Evolutionary conservation across 2,888 invertebrate genomes (phyloP), one percentile per base, ranked within the genome.

Genomic region (Prosopocoilus inquinatus): DNA sequence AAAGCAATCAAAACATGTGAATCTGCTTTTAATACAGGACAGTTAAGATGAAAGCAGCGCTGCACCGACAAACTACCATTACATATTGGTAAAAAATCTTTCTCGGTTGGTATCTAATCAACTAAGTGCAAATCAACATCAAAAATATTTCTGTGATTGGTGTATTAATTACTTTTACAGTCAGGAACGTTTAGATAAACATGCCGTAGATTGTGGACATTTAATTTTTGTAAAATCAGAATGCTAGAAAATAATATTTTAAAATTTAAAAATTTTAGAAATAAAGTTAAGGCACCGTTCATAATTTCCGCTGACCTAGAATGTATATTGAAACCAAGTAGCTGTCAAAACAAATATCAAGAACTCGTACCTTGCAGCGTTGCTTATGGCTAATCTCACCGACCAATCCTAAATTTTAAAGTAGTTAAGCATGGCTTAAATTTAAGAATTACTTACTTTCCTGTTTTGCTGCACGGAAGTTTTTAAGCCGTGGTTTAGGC

Each of bases 201-300:
- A 48, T 9, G n/a, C 2, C 2, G 15, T 34, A 13, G 58, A 54
- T 16, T 16, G 16, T 3, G 16, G 16, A 16, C 2, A 16, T 16
- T 16, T 2, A 16, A 16, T 16, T 2, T 16, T 12, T 55, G 16
- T 16, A 50, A 36, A 55, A 54, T 36, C 20, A 55, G 12, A 12
- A 20, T 35, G 15, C 11, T 16, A 9, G 11, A 12, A 45, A 20
- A 45, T 9, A 47, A 53, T 34, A 16, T 50, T 13, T 36, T 50
- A n/a, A 33, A 53, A 52, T 55, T 59, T 7, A 44, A 47, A 45
- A 58, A 44, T 38, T 47, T 47, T 43, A 55, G 12, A 58, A 49
- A 43, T 32, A 54, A 41, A 12, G 32, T 46, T 8, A 45, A 48
- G 28, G 50, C 35, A 1, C 54, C 56, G 2, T 61, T 16, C 16